phyloP scores from a whole-genome alignment of 2,797 vertebrate genomes.

The Xiphophorus birchmanni region DNA sequence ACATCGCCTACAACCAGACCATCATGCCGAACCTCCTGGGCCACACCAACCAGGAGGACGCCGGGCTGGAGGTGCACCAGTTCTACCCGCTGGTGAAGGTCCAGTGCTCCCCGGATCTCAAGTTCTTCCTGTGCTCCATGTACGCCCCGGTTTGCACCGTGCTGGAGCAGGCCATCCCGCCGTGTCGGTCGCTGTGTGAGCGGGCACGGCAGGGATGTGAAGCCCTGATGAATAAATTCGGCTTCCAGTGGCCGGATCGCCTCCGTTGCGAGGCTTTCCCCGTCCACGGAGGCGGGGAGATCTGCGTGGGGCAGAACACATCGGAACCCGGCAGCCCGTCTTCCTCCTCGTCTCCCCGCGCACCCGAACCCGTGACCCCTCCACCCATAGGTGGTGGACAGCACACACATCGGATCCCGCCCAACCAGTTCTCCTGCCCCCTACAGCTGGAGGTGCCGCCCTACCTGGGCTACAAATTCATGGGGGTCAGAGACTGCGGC shows the following conservation, averaged over 20 bases:
- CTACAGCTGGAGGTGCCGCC: constrained; percentile 91
- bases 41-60: constrained; percentile 95
- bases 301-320: constrained; percentile 94
- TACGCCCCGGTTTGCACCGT: constrained; percentile 98
- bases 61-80: constrained; percentile 93
- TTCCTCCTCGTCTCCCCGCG: constrained; percentile 82
- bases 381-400: constrained; percentile 65
- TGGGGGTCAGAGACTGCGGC: constrained; percentile 94
- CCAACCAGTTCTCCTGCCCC: constrained; percentile 89
- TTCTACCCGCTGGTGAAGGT: constrained; percentile 96
- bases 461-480: constrained; percentile 93
- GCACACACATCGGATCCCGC: constrained; percentile 38
- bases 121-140: constrained; percentile 99
- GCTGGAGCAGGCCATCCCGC: constrained; percentile 93
- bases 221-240: constrained; percentile 95
- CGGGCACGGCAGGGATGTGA: constrained; percentile 91
- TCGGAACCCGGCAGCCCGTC: constrained; percentile 85
- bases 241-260: constrained; percentile 94
- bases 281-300: constrained; percentile 89
- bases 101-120: constrained; percentile 90
- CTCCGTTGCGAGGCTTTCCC: constrained; percentile 92
- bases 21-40: constrained; percentile 95
- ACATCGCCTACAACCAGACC: constrained; percentile 96
- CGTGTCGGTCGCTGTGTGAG: constrained; percentile 90
- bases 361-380: constrained; percentile 81